phyloP scores from a whole-genome alignment of 2,113 vertebrate species.

The Melospiza georgiana region DNA sequence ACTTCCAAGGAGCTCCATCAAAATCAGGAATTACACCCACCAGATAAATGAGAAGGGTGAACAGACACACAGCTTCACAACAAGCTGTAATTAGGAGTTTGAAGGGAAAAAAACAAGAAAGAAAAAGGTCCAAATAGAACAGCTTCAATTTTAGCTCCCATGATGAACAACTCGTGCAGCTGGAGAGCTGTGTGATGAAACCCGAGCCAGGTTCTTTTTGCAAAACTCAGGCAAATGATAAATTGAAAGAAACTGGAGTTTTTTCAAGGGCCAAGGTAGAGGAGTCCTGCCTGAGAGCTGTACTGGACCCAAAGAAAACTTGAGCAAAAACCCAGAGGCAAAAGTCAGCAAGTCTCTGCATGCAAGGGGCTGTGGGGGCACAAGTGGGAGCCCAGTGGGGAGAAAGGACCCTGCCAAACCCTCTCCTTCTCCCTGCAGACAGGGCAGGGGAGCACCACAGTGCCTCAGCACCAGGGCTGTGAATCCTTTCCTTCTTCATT shows the following conservation, averaged over 20 bases:
- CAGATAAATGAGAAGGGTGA: conserved; percentile 16
- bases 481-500: neutral
- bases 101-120: neutral
- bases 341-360: neutral
- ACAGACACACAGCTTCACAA: conserved; percentile 1
- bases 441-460: neutral
- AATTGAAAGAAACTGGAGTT: neutral
- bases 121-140: neutral
- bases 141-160: conserved; percentile 8
- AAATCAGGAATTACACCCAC: conserved; percentile 22
- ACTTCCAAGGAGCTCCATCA: conserved; percentile 27
- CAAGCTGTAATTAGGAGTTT: neutral
- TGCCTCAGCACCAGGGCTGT: neutral
- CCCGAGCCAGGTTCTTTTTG: neutral
- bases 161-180: conserved; percentile 6
- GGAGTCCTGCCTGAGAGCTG: neutral
- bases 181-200: conserved; percentile 38
- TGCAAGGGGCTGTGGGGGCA: fast-evolving
- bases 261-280: neutral
- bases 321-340: conserved; percentile 22
- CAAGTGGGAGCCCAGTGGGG: fast-evolving
- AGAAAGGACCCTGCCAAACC: neutral
- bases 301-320: neutral
- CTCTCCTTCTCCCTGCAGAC: neutral
- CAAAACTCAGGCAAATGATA: conserved; percentile 10